A percentile compares a stretch with the other conserved stretches of the same genome.
These are phyloP conservation scores for Macropis europaea DNA, from an alignment of 2,888 invertebrate genomes.

Conservation along the genomic window DNA sequence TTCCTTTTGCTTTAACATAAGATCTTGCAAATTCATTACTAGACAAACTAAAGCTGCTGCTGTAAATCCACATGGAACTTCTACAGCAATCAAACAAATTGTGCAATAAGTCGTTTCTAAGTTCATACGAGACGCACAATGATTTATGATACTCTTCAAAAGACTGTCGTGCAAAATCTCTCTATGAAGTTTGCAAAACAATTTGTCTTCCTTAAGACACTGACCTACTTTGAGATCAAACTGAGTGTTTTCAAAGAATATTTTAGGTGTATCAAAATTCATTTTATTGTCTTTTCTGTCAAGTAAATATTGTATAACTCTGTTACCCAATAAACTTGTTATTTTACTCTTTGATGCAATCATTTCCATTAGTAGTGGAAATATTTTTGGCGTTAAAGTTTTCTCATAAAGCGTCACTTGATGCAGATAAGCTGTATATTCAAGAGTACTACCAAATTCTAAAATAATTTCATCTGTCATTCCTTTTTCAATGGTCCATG, in stretches of 20 bases:
- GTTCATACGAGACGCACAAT: conserved; percentile 80
- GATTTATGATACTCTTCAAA: conserved; percentile 79
- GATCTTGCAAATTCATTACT: conserved; percentile 84
- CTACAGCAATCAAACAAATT: conserved; percentile 82
- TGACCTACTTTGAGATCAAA: conserved; percentile 79
- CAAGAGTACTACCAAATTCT: conserved; percentile 82
- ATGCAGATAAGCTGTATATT: conserved; percentile 81
- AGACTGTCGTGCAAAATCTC: conserved; percentile 80
- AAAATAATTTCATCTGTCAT: conserved; percentile 80
- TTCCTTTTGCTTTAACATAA: conserved; percentile 73
- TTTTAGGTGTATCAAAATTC: conserved; percentile 81
- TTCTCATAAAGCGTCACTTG: conserved; percentile 77
- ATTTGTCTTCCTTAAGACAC: conserved; percentile 80
- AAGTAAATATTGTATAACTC: conserved; percentile 82
- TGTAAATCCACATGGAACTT: conserved; percentile 84
- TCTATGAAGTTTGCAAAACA: conserved; percentile 81
- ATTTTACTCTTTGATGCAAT: conserved; percentile 80
- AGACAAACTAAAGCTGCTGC: conserved; percentile 83
- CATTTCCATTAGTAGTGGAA: conserved; percentile 81
- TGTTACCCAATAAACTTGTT: conserved; percentile 82
- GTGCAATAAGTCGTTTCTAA: conserved; percentile 82
- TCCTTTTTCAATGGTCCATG: conserved; percentile 80
- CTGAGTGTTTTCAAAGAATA: conserved; percentile 79
- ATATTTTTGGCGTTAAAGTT: conserved; percentile 80
- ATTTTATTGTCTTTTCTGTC: conserved; percentile 82